Evolutionary conservation across 2,113 vertebrate genomes (phyloP), one percentile per base, ranked within the genome.

Genomic region (Ginglymostoma cirratum): DNA sequence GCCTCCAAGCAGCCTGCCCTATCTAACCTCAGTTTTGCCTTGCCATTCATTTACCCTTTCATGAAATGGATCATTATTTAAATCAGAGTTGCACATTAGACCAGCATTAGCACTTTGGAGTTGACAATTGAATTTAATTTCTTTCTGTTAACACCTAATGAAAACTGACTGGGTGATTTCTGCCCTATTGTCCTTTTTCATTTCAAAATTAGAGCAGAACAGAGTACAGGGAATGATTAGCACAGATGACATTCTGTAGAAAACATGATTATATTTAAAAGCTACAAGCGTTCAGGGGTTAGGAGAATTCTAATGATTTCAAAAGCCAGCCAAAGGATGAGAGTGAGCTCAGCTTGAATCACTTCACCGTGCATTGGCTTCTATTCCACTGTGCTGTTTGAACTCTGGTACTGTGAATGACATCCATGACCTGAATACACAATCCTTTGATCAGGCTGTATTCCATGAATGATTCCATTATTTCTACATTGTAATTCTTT

Each of bases 221-320:
- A 38, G 89, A 93, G 61, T 93, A 93, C 21, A 93, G 89, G 61
- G 89, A 66, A 93, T 93, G 89, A 93, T 93, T 93, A 93, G 89
- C 89, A 93, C 34, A 93, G 89, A 93, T 93, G 89, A 93, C 66
- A 24, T 93, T 93, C 89, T 66, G 89, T 93, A 65, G 61, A 65
- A 93, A 93, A 93, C 89, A 93, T 93, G 55, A 93, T 93, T 93
- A 93, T 93, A 66, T 93, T 93, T 65, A 66, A 93, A 93, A 93
- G 89, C 89, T 93, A 93, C 89, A 93, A 93, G 89, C 17, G 15
- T 38, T 38, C 19, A 2, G 89, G 89, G 89, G 89, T 93, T 66
- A 66, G 61, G 89, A 93, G 89, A 93, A 93, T 93, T 67, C 89
- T 93, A 93, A 93, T 93, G 61, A 38, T 67, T 38, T 93, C 65